Percentiles rank a stretch among this genome's conserved stretches.
phyloP scores from a whole-genome alignment of 2,888 invertebrate genomes.

The Bedellia somnulentella region DNA sequence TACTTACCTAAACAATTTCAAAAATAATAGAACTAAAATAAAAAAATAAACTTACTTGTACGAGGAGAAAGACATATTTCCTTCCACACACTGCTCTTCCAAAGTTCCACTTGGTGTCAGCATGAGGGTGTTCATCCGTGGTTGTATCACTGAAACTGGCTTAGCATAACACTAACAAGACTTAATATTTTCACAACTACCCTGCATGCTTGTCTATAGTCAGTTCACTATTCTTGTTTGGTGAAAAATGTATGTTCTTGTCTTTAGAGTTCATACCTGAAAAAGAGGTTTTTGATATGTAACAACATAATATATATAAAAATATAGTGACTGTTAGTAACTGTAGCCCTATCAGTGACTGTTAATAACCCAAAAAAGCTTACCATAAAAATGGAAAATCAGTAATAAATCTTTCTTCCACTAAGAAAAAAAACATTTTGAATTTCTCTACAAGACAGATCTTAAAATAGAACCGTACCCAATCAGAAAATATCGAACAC shows the following conservation, averaged over 20 bases:
- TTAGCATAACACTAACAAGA: no score
- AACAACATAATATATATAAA: neutral
- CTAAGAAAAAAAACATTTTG: slow-evolving; percentile 5
- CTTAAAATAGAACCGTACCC: no score
- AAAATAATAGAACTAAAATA: neutral
- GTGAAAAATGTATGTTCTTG: no score
- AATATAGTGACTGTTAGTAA: no score
- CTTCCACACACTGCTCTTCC: slow-evolving; percentile 48
- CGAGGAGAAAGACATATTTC: slow-evolving; percentile 49
- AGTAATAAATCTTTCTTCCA: no score
- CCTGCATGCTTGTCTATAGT: no score
- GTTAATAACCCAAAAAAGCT: no score
- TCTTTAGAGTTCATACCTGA: slow-evolving; percentile 20
- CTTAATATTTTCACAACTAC: neutral
- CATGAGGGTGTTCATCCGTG: slow-evolving; percentile 54
- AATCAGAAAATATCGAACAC: no score
- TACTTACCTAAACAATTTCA: neutral
- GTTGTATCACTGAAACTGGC: neutral
- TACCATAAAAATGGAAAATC: no score
- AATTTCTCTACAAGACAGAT: slow-evolving; percentile 10
- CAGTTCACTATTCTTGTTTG: no score
- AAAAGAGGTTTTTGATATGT: slow-evolving; percentile 12
- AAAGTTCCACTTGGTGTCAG: slow-evolving; percentile 42
- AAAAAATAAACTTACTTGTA: slow-evolving; percentile 36
- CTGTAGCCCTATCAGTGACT: no score